These are phyloP conservation scores for Philonicus albiceps DNA, from an alignment of 2,888 invertebrate genomes.

Conservation along the genomic window DNA sequence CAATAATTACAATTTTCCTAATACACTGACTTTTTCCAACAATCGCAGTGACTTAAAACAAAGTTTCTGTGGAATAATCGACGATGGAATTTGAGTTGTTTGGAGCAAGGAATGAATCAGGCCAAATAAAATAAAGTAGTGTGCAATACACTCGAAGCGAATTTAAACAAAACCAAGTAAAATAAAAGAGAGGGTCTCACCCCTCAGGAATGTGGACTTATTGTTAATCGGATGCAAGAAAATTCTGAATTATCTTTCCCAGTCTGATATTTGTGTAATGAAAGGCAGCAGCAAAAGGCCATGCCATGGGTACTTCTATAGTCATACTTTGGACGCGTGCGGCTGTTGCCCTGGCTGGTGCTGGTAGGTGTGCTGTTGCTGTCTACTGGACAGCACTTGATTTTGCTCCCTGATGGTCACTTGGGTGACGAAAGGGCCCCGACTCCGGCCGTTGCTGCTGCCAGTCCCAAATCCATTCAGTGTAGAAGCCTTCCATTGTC, in stretches of 20 bases:
- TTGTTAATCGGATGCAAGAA: not conserved
- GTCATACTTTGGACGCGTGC: slow-evolving; percentile 64
- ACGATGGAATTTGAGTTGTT: not conserved
- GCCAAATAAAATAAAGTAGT: not conserved
- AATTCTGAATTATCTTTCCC: slow-evolving; percentile 9
- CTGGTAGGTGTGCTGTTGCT: slow-evolving; percentile 52
- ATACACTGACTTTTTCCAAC: slow-evolving; percentile 16
- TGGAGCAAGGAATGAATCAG: not conserved
- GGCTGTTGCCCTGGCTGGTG: slow-evolving; percentile 56
- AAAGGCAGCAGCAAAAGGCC: not conserved
- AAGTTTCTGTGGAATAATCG: not conserved
- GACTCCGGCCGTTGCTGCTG: slow-evolving; percentile 62
- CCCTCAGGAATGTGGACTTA: not conserved
- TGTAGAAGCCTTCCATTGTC: slow-evolving; percentile 60
- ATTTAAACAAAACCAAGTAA: too few species aligned
- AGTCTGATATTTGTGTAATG: not conserved
- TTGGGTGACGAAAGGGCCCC: slow-evolving; percentile 71
- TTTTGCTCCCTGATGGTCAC: slow-evolving; percentile 68
- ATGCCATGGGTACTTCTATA: slow-evolving; percentile 53
- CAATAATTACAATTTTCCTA: slow-evolving; percentile 45
- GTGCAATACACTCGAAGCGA: not conserved
- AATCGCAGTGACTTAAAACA: not conserved
- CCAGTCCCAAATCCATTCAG: slow-evolving; percentile 54
- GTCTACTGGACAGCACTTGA: slow-evolving; percentile 37
- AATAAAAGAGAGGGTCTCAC: not conserved